Base-by-base conservation (phyloP, 2,113 vertebrate genomes). In the Mastomys coucha region DNA sequence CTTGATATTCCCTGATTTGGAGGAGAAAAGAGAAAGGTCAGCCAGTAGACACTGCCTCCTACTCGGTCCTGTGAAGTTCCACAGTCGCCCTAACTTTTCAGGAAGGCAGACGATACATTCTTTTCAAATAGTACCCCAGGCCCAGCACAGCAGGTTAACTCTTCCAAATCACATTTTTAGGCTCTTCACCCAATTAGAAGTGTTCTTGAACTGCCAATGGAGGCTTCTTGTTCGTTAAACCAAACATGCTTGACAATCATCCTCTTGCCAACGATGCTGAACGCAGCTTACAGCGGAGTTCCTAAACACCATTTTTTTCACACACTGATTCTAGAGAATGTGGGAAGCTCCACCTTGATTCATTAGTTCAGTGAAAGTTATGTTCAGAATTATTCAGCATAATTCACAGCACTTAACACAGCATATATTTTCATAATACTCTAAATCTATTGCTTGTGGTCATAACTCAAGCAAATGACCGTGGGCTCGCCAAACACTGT, bases 381-480 rank as follows among this genome's bases (percentile, higher is more conserved):
- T 94, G 76, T 93, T 98, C 97, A 96, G 96, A 97, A 98, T 98
- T 98, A 97, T 98, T 98, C 97, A 95, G 93, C 97, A 80, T 98
- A 98, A 98, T 98, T 98, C 97, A 97, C 67, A 97, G 96, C 96
- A 98, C 96, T 98, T 98, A 98, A 98, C 95, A 98, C 97, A 95
- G 94, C 95, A 97, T 97, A 28, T 97, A 97, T 98, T 98, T 98
- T 98, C 97, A 93, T 98, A 97, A 97, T 97, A 96, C 76, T 98
- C 95, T 97, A 95, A 98, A 98, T 97, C 97, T 97, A 91, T 84
- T 95, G 72, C 96, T 97, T 97, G 94, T 75, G 91, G 92, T 85
- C 82, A 91, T 97, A 97, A 97, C 94, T 98, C 94, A 97, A 89
- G 95, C 94, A 58, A 73, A 96, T 73, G 96, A 93, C 16, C 49